Base-by-base conservation (phyloP, 2,113 vertebrate species). In the Halichoerus grypus region DNA sequence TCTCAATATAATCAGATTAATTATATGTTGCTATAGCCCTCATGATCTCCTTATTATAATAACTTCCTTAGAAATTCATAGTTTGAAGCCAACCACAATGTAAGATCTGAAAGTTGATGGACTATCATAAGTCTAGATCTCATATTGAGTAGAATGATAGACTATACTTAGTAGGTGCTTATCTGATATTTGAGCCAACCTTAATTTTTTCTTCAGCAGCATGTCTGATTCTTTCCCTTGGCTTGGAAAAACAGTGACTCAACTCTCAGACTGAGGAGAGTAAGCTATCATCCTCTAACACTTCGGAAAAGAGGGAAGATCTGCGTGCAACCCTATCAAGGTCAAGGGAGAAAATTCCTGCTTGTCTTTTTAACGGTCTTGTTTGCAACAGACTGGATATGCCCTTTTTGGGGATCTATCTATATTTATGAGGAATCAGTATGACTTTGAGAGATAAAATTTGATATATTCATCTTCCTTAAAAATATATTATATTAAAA, bases 401-500 rank as follows among this genome's bases (percentile, higher is more conserved):
- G 31, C 3, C 5, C 2, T 19, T 63, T 49, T 49, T 7, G 0
- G 42, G 24, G 28, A 26, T 65, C 18, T 39, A 2, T 28, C 2
- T 88, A 26, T 9, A 69, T 59, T 79, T 55, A 39, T 74, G 3
- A 87, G 11, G 42, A 90, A 74, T 77, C 10, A 33, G 21, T 39
- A 36, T 82, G 24, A 71, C 6, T 77, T 42, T 33, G 3, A 1
- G 8, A 63, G 22, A 28, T 79, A 82, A 77, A 84, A 5, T 51
- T 85, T 69, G 4, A 46, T 51, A 69, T 21, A 15, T 69, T 95
- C 26, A 16, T 51, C 80, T 92, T 88, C 39, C 74, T 82, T 57
- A 85, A 82, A 88, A 81, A 51, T 55, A 67, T 59, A 77, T 79
- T 51, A 77, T 87, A 91, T 57, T 21, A 33, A 88, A 94, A 83